Base-by-base conservation (phyloP, 2,113 vertebrate species). In the Ceyx cyanopectus region DNA sequence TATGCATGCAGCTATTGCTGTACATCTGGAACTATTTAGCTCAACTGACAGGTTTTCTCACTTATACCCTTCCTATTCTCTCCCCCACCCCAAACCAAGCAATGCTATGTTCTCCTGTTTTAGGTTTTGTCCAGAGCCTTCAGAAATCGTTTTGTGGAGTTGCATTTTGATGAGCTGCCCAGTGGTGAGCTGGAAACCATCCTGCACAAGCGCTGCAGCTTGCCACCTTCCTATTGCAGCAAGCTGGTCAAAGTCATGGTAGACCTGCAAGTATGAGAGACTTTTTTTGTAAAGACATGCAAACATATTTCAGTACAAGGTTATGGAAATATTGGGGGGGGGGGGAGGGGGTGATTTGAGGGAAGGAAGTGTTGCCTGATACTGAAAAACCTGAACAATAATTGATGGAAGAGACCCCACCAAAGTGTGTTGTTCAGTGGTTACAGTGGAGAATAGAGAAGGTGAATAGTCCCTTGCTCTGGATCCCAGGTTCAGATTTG, bases 51-150 rank as follows among this genome's bases (percentile, higher is more conserved):
- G 34, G 27, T 75, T 79, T 66, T 72, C 53, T 62, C 29, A 13
- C 46, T 57, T 73, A 15, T 24, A n/a, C 7, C 6, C 4, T 63
- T 61, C 32, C 1, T 0, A 0, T 60, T 80, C 13, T 45, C 15
- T 66, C 24, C 9, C 21, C 13, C 7, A 26, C 78, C 21, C 32
- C 3, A 10, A 37, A 37, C 37, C 6, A 68, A 78, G 51, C 46
- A 46, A 26, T 63, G 15, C 5, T 61, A 16, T 92, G 14, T 73
- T 51, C 46, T 95, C 16, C 0, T 69, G 27, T 91, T 84, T 53
- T 87, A 99, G 99, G 98, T 99, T 60, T 98, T 99, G 91, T 99
- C 99, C 56, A 98, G 99, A 96, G 99, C 99, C 20, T 99, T 99
- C 95, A 98, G 99, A 88, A 99, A 99, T 93, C 98, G 99, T 72